Base-by-base conservation (phyloP, 2,113 vertebrate species). In the Hippolais icterina region DNA sequence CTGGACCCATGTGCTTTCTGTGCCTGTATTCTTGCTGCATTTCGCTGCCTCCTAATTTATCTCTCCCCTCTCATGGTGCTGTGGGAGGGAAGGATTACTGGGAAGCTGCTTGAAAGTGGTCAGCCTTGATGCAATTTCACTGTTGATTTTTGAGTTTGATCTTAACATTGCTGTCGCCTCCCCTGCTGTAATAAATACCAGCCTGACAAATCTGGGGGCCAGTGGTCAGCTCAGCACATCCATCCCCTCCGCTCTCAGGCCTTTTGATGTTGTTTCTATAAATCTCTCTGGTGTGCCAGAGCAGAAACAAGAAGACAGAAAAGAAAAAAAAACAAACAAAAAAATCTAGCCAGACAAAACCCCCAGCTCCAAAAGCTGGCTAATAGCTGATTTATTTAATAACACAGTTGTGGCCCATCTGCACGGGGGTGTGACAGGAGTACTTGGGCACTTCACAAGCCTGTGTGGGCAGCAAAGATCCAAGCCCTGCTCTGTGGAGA, bases 221-320 rank as follows among this genome's bases (percentile, higher is more conserved):
- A 9, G n/a, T 8, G 90, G 74, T 63, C 90, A 59, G 71, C 77
- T 88, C 18, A 89, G 86, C 72, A 39, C 76, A 37, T 61, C 25
- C 60, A 21, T 61, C 72, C 87, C 68, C 39, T 56, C 10, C 1
- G 1, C 72, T 92, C 87, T 49, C 80, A 65, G 57, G 37, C 59
- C 83, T 80, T 92, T 93, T 74, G 87, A 87, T 81, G 89, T 84
- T 91, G 64, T 46, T 92, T 53, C 91, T 89, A 24, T 94, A 81
- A 92, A 89, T 95, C 75, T 88, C 86, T 68, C 83, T 54, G 63
- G 50, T 3, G 5, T 59, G 50, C 80, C 64, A 27, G 59, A 66
- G 54, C 31, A 70, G 83, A 92, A 92, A 69, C 61, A 79, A 86
- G 25, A 61, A 11, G 21, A 60, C 20, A 1, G 8, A 37, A 71